These are phyloP conservation scores for Falco biarmicus DNA, from an alignment of 2,797 vertebrate species.

Conservation along the genomic window DNA sequence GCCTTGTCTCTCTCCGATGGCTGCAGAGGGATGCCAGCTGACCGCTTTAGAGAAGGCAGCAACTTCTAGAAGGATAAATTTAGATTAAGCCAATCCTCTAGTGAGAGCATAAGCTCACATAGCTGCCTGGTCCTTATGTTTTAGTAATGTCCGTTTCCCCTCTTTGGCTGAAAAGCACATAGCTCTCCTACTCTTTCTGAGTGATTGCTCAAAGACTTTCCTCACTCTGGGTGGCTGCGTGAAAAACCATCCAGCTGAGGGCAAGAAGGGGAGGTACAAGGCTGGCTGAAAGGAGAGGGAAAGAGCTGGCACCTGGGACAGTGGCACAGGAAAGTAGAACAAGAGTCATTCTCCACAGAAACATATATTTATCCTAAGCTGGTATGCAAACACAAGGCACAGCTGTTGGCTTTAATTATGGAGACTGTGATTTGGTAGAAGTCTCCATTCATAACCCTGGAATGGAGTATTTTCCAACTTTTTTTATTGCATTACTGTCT, in stretches of 20 bases:
- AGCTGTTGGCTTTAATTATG: not conserved
- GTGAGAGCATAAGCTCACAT: not conserved
- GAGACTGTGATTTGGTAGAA: not conserved
- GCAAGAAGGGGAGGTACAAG: not conserved
- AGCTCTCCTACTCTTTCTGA: not conserved
- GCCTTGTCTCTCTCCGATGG: not conserved
- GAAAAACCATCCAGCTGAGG: not conserved
- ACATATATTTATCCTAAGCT: not conserved
- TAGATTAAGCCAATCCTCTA: not conserved
- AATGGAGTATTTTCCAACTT: not conserved
- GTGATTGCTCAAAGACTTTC: not conserved
- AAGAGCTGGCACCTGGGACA: not conserved
- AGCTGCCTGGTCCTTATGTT: not conserved
- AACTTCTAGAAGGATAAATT: conserved; percentile 1
- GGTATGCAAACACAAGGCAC: not conserved
- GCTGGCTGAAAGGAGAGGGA: not conserved
- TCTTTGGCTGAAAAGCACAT: not conserved
- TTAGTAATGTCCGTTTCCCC: not conserved
- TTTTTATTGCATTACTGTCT: not conserved
- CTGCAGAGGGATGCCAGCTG: not conserved
- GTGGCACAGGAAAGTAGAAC: not conserved
- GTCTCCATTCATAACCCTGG: not conserved
- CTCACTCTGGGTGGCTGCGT: fast-evolving
- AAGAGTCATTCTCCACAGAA: not conserved
- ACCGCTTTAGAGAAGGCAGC: not conserved